A percentile compares a stretch with the other conserved stretches of the same genome.
Conservation (phyloP, 2,113 vertebrate genomes). For the Tringa solitaria region DNA sequence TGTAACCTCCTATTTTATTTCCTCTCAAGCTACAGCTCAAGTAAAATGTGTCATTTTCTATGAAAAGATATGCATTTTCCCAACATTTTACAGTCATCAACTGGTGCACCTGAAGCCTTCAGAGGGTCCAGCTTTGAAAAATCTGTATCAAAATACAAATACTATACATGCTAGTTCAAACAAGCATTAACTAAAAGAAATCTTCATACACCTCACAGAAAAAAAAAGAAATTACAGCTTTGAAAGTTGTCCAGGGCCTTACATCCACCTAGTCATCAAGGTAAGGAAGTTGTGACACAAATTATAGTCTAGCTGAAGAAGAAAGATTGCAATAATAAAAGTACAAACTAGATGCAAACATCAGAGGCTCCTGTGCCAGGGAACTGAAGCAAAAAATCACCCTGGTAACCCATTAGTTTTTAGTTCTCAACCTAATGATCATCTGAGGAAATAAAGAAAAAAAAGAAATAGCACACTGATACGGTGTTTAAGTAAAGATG, state of each 20-base stretch:
- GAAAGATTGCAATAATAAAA: constrained; percentile 4
- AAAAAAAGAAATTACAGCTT: not conserved
- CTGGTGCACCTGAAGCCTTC: not conserved
- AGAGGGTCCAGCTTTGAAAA: not conserved
- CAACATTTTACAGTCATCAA: not conserved
- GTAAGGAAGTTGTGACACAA: constrained; percentile 8
- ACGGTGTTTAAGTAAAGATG: not conserved
- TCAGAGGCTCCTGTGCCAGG: not conserved
- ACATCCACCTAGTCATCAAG: constrained; percentile 8
- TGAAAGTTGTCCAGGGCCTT: constrained; percentile 26
- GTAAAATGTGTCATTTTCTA: not conserved
- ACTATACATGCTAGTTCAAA: not conserved
- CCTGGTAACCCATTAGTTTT: constrained; percentile 59
- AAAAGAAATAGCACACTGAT: not conserved
- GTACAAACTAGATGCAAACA: constrained; percentile 40
- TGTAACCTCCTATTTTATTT: not conserved
- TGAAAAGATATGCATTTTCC: not conserved
- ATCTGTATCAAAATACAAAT: not conserved
- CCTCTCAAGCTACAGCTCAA: not conserved
- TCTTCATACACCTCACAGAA: not conserved
- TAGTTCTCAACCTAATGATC: constrained; percentile 30
- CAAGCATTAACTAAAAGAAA: constrained; percentile 30
- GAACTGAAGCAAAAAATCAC: constrained; percentile 55
- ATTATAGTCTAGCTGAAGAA: not conserved
- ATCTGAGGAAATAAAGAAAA: constrained; percentile 39